Base-by-base conservation (phyloP, 2,797 vertebrate species). In the Lophotriccus pileatus region DNA sequence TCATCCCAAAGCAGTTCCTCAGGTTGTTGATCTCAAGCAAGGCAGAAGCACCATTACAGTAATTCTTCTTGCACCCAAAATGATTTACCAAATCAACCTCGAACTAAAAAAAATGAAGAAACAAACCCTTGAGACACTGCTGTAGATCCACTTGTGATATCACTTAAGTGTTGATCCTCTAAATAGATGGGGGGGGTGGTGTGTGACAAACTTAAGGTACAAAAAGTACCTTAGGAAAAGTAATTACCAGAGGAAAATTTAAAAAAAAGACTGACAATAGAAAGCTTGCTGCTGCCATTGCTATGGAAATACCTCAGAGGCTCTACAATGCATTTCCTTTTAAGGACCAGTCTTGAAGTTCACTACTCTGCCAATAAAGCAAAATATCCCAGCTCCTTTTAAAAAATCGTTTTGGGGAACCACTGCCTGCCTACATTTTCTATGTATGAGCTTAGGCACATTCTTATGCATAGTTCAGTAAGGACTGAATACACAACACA, bases 321-420 rank as follows among this genome's bases (percentile, higher is more conserved):
- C 75, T 93, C 74, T 50, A 84, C 70, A 75, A 52, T 8, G 43
- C 7, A 7, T 68, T 87, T 93, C 84, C 93, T 96, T 96, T 96
- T 89, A 95, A 95, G 94, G 90, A 79, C 81, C 89, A 94, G 68
- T 50, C 74, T 95, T 70, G 52, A 86, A 95, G 43, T 46, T 95
- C 87, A 58, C 60, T 80, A 28, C 46, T 75, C 77, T 91, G 87
- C 88, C 86, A 84, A 85, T 60, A 78, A 78, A 77, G 74, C 68
- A 66, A 44, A 92, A 74, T 21, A 47, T 81, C 87, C 72, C 50
- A 85, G 63, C 59, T 90, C 55, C 70, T 89, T 81, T 82, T 30
- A 56, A 81, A 90, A 89, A 87, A 46, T 70, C 10, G 24, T 95
- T 93, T 94, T 32, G 90, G 66, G 89, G 84, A 95, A 85, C 41